These are phyloP conservation scores for Megaustenia siamemsis DNA, from an alignment of 2,888 invertebrate species.

Conservation along the genomic window DNA sequence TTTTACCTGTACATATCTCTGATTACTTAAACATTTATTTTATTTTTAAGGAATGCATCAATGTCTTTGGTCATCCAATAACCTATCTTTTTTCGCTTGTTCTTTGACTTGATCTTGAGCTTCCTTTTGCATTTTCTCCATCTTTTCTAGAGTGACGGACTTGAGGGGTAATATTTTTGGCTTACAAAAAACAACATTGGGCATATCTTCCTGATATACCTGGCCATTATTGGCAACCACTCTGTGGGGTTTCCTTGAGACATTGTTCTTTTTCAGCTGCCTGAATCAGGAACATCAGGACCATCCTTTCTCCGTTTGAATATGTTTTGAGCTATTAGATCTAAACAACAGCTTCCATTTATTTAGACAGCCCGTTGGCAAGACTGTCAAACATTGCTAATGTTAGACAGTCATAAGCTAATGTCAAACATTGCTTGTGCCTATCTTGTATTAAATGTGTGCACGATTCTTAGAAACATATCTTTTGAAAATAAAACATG, in stretches of 20 bases:
- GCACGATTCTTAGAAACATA: too few relatives aligned
- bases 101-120: conserved; percentile 85
- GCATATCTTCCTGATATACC: conserved; percentile 83
- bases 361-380: too few relatives aligned
- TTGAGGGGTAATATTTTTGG: conserved; percentile 95
- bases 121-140: conserved; percentile 94
- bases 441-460: too few relatives aligned
- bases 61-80: conserved; percentile 1
- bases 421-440: too few relatives aligned
- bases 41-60: neutral
- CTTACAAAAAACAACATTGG: conserved; percentile 86
- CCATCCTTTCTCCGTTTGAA: too few relatives aligned
- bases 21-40: neutral
- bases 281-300: too few relatives aligned
- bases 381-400: too few relatives aligned
- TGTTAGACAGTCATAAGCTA: too few relatives aligned
- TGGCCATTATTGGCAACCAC: conserved; percentile 81
- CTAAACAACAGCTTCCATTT: too few relatives aligned
- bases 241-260: conserved; percentile 66
- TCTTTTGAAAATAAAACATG: too few relatives aligned
- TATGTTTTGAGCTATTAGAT: too few relatives aligned
- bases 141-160: conserved; percentile 92
- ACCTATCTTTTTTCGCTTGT: conserved; percentile 69
- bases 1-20: neutral
- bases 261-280: too few relatives aligned